Evolutionary conservation across 2,797 vertebrate genomes (phyloP).

Genomic region (Percopsis omiscomaycus): DNA sequence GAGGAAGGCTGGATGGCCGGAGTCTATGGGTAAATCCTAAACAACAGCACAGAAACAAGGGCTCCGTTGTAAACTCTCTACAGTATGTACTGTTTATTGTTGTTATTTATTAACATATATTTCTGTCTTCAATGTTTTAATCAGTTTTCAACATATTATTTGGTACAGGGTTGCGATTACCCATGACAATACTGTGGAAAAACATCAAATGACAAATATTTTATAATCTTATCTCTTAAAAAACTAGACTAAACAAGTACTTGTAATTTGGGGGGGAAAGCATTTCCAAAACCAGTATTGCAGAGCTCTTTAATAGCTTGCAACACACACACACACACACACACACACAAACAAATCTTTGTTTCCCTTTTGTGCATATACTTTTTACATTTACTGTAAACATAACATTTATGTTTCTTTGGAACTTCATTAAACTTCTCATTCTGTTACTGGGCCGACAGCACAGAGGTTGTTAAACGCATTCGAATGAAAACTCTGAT

Average conservation of each 20-base stretch:
- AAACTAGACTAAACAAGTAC: slow-evolving; percentile 38
- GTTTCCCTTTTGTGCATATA: neutral
- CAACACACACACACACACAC: neutral
- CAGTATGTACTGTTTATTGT: neutral
- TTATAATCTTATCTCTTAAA: slow-evolving; percentile 21
- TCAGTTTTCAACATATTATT: slow-evolving; percentile 3
- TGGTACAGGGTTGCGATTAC: neutral
- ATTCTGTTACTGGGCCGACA: slow-evolving; percentile 42
- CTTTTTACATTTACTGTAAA: neutral
- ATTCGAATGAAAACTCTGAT: slow-evolving; percentile 27
- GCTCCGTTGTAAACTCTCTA: neutral
- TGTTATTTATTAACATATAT: slow-evolving; percentile 1
- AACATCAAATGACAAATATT: slow-evolving; percentile 18
- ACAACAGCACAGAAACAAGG: slow-evolving; percentile 23
- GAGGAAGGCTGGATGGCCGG: neutral
- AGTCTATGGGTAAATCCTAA: slow-evolving; percentile 24
- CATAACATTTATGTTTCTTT: neutral
- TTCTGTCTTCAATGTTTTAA: neutral
- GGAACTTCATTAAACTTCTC: neutral
- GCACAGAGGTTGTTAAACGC: slow-evolving; percentile 23
- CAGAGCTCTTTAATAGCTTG: slow-evolving; percentile 5
- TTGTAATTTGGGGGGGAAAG: slow-evolving; percentile 20
- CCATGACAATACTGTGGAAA: neutral
- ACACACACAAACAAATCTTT: too few species aligned
- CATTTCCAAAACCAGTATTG: slow-evolving; percentile 6